Conservation (phyloP, 37 sponge, comb jelly and placozoan genomes). For the Oopsacas minuta region DNA sequence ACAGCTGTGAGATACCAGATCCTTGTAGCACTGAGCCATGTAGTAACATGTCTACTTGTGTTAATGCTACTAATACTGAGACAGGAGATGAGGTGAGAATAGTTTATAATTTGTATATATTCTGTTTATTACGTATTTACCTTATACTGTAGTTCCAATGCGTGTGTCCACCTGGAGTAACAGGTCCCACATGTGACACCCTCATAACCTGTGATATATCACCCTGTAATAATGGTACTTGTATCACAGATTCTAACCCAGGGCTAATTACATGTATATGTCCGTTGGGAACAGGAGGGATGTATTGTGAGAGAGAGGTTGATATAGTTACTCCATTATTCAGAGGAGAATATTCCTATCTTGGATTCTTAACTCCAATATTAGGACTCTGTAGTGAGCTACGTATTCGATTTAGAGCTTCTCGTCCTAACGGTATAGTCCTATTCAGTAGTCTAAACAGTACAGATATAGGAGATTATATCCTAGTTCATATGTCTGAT, state of each 20-base stretch:
- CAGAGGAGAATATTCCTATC: neutral
- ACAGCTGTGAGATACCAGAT: constrained; percentile 22
- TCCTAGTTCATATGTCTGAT: neutral
- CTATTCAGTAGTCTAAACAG: neutral
- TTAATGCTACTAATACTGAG: neutral
- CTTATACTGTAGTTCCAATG: neutral
- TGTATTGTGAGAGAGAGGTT: neutral
- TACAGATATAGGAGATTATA: neutral
- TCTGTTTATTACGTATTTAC: neutral
- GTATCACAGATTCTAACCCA: neutral
- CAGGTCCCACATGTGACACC: neutral
- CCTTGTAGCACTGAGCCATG: neutral
- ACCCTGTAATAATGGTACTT: neutral
- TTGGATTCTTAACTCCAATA: neutral
- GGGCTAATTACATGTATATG: neutral
- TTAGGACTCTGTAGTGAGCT: neutral
- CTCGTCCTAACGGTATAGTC: neutral
- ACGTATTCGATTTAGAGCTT: neutral
- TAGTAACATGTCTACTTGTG: neutral
- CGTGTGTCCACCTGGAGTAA: neutral
- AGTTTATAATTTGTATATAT: too few relatives aligned
- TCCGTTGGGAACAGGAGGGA: neutral
- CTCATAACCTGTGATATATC: neutral
- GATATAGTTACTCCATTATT: neutral
- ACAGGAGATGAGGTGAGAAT: neutral